Conservation (phyloP, 2,797 vertebrate genomes). For the Mormyrus proboscirostris region DNA sequence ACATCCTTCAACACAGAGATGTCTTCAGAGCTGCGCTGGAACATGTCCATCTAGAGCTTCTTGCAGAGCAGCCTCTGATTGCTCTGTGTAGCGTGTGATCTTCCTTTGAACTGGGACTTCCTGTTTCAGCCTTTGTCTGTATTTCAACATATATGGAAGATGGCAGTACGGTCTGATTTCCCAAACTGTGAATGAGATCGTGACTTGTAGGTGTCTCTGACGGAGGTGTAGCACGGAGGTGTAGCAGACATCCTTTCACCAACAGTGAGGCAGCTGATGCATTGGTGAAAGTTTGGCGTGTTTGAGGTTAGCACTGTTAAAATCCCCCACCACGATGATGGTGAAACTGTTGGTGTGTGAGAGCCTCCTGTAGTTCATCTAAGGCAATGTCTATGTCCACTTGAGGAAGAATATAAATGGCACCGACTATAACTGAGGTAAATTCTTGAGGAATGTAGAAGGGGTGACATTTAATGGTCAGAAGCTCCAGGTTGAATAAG, state of each 20-base stretch:
- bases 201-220: not conserved
- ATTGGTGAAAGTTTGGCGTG: not conserved
- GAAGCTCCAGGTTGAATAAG: constrained; percentile 4
- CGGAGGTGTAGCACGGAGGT: not conserved
- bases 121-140: not conserved
- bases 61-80: not conserved
- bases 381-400: not conserved
- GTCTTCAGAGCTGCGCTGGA: not conserved
- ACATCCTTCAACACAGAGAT: not conserved
- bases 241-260: not conserved
- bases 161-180: not conserved
- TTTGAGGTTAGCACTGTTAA: not conserved
- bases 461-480: not conserved
- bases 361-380: not conserved
- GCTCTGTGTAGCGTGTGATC: not conserved
- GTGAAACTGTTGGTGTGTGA: not conserved
- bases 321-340: not conserved
- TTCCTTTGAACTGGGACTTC: not conserved
- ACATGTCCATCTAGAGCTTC: not conserved
- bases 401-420: not conserved
- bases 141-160: not conserved
- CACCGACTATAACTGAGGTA: not conserved
- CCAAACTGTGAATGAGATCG: not conserved
- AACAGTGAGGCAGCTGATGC: not conserved
- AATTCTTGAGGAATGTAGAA: constrained; percentile 5